Base-by-base conservation (phyloP, 2,888 invertebrate genomes). In the Apoderus coryli region DNA sequence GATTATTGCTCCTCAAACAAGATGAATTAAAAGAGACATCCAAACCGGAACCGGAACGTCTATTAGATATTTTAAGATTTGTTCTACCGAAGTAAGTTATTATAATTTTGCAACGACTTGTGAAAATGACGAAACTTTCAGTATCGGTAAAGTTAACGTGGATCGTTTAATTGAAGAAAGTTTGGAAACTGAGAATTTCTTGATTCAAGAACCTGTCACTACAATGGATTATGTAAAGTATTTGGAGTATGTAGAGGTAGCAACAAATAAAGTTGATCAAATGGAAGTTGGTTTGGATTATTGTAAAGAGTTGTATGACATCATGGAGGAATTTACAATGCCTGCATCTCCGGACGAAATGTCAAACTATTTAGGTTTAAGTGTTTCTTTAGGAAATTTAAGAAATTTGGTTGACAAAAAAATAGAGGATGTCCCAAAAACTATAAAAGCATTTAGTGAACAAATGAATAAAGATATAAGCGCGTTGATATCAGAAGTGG, bases 241-340 rank as follows among this genome's bases (percentile, higher is more conserved):
- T 45, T 67, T 84, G 33, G 67, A 63, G 26, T 73, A 80, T 59
- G 50, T 84, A 28, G 77, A 84, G 33, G 66, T 68, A 3, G 61
- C 76, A 7, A 70, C 73, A 40, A 52, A 62, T 2, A 2, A 66
- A 74, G 69, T 86, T 30, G 73, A 74, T 13, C 60, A 60, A 13
- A 65, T 90, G 47, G 84, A 86, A 49, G 61, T 67, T 25, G 67
- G 73, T 15, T 60, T 85, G 4, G 81, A 84, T 49, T 80, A 86
- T 50, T 70, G 81, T 4, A 76, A 82, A 41, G 84, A 89, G 47
- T 57, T 86, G 34, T 81, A 86, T 49, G 78, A 86, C 40, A 65
- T 88, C 3, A 80, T 85, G 60, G 81, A 84, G 34, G 76, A 82
- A 48, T 88, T 74, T 52, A 59, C 65, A 14, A 79, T 89, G 33